Percentiles rank a stretch among this genome's conserved stretches.
These are phyloP conservation scores for Premnoplex brunnescens DNA, from an alignment of 2,797 vertebrate species.

Conservation along the genomic window DNA sequence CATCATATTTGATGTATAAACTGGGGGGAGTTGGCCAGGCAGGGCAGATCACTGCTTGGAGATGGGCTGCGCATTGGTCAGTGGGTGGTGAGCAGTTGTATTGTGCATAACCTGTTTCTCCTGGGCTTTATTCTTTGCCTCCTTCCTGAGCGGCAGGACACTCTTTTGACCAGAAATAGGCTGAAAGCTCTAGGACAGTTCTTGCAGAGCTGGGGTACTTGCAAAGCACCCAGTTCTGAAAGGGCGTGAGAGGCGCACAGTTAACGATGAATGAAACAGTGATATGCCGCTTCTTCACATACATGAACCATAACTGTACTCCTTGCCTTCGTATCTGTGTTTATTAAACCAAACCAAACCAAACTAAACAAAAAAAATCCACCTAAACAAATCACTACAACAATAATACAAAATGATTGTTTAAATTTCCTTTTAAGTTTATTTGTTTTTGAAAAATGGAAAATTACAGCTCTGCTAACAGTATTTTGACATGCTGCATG, in stretches of 20 bases:
- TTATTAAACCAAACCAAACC: neutral
- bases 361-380: neutral
- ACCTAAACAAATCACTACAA: neutral
- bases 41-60: neutral
- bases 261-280: rapidly evolving
- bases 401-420: neutral
- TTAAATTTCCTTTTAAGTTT: neutral
- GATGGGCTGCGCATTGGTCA: rapidly evolving
- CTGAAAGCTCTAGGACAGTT: neutral
- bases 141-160: neutral
- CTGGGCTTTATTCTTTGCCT: neutral
- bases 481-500: neutral
- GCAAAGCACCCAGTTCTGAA: rapidly evolving
- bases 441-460: rapidly evolving
- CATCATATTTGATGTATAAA: neutral
- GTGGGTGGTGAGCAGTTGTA: neutral
- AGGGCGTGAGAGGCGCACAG: rapidly evolving
- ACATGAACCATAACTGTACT: neutral
- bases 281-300: neutral
- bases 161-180: neutral
- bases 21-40: neutral
- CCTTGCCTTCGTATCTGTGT: neutral
- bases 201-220: neutral
- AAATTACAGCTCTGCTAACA: neutral
- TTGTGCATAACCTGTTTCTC: neutral